Conservation (phyloP, 2,888 invertebrate genomes). For the Cabera pusaria region DNA sequence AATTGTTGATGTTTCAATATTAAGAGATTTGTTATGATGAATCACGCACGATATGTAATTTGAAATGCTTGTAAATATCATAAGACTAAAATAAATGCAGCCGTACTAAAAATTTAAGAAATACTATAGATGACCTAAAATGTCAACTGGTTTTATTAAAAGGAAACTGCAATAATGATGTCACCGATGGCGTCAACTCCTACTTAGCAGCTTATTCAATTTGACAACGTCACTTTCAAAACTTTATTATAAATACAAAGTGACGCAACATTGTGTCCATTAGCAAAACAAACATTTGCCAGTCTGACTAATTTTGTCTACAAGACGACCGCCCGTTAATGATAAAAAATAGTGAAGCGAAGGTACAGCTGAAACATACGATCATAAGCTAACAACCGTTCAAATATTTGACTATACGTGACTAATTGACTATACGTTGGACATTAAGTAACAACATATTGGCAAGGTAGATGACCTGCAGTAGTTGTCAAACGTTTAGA, state of each 20-base stretch:
- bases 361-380: slow-evolving; percentile 50
- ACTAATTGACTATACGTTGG: slow-evolving; percentile 75
- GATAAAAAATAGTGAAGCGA: slow-evolving; percentile 42
- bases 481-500: slow-evolving; percentile 58
- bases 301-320: slow-evolving; percentile 44
- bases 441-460: slow-evolving; percentile 75
- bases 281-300: slow-evolving; percentile 24
- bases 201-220: slow-evolving; percentile 1
- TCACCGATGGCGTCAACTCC: slow-evolving; percentile 19
- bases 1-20: slow-evolving; percentile 28
- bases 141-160: no score
- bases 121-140: no score
- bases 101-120: no score
- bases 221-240: slow-evolving; percentile 12
- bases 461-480: slow-evolving; percentile 70
- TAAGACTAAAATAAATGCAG: no score
- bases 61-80: no score
- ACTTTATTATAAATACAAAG: slow-evolving; percentile 22
- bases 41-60: no score
- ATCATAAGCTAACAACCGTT: slow-evolving; percentile 48
- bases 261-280: slow-evolving; percentile 38
- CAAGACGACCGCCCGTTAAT: slow-evolving; percentile 22
- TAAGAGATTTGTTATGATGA: slow-evolving; percentile 6
- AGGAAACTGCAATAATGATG: slow-evolving; percentile 13
- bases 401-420: slow-evolving; percentile 65